Evolutionary conservation across 2,113 vertebrate species (phyloP), one percentile per base, ranked within the genome.

Genomic region (Junco hyemalis): DNA sequence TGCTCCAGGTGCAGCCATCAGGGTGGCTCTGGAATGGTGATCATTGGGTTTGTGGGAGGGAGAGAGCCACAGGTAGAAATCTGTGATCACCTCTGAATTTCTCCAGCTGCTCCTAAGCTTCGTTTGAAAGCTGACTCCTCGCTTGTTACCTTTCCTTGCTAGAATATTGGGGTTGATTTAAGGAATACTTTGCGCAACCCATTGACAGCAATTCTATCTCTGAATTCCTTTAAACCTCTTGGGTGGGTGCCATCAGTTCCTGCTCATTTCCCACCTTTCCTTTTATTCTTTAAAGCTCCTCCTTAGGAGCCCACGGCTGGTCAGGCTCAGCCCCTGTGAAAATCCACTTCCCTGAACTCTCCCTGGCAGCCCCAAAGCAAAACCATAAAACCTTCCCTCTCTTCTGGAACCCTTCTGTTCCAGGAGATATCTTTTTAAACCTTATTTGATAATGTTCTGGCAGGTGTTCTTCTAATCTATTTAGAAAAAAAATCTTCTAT

Each of bases 201-300:
- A 38, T 59, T 2, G 11, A 73, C 72, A 73, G 81, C 78, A 81
- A 57, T 86, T 87, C 80, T 42, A 36, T 68, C 48, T 74, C 73
- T 86, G 81, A 81, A 70, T 89, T 84, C 90, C 51, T 95, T 81
- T 38, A 91, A 89, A 69, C n/a, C 77, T 86, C 87, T 86, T 50
- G 78, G 69, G 88, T 81, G 81, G 80, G 59, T 45, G 77, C 81
- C 87, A 81, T 94, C 90, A 84, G 88, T 48, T 93, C 87, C 78
- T 84, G 73, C 50, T 84, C 64, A 70, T 78, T 94, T 86, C 42
- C 64, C 50, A 83, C n/a, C 5, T 0, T 31, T 72, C 36, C 40
- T 86, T 84, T 89, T 40, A 66, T 53, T 60, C 51, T 78, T 86
- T 65, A 87, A 81, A 84, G n/a, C 35, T 74, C 12, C 50, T 70